A percentile compares a stretch with the other conserved stretches of the same genome.
These are phyloP conservation scores for Phymatocera aterrima DNA, from an alignment of 2,888 invertebrate species.

Conservation along the genomic window DNA sequence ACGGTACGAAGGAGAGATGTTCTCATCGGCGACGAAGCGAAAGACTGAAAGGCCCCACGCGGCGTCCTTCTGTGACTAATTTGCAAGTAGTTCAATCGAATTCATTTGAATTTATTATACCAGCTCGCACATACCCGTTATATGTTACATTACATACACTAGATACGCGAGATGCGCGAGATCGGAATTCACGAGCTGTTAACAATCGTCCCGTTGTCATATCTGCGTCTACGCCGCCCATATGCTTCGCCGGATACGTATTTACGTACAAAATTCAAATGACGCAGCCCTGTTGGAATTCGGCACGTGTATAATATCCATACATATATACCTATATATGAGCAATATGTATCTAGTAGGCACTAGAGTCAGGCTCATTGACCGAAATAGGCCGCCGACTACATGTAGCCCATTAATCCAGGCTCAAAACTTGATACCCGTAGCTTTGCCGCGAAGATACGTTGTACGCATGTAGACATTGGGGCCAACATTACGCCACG, in stretches of 20 bases:
- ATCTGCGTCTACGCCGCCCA: constrained; percentile 24
- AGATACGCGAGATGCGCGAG: background rate
- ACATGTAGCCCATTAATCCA: constrained; percentile 3
- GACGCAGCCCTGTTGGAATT: constrained; percentile 34
- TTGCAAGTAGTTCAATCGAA: constrained; percentile 10
- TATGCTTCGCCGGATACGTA: constrained; percentile 23
- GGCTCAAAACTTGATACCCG: constrained; percentile 23
- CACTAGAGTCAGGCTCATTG: constrained; percentile 27
- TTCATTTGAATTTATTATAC: constrained; percentile 21
- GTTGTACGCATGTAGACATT: background rate
- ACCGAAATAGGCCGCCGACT: constrained; percentile 31
- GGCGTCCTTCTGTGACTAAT: background rate
- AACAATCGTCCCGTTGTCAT: constrained; percentile 34
- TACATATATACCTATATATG: background rate
- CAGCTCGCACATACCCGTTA: background rate
- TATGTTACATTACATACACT: background rate
- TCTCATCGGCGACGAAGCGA: no score
- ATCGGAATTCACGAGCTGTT: constrained; percentile 22
- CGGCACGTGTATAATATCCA: constrained; percentile 5
- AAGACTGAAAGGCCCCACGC: background rate
- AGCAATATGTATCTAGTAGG: no score
- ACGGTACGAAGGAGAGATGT: background rate
- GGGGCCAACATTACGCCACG: no score
- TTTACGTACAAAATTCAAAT: constrained; percentile 33
- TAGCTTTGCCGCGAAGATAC: background rate